These are phyloP conservation scores for Drosophila nigritarsus DNA, from an alignment of 2,888 invertebrate genomes.

Conservation along the genomic window DNA sequence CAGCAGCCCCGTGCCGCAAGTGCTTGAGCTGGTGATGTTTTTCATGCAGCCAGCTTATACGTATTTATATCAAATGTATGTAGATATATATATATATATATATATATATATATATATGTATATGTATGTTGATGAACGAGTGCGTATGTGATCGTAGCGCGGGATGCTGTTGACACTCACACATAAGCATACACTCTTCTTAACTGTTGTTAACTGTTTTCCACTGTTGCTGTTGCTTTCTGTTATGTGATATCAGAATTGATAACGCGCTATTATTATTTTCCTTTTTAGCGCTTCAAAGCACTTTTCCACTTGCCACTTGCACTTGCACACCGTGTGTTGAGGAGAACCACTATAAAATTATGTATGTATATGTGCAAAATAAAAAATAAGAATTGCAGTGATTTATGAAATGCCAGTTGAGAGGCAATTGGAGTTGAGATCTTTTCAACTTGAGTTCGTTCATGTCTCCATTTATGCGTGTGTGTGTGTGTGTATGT, in stretches of 20 bases:
- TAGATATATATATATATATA: conserved; percentile 1
- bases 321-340: conserved; percentile 39
- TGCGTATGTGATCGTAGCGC: conserved; percentile 9
- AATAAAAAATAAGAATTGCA: conserved; percentile 30
- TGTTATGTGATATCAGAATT: conserved; percentile 44
- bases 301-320: conserved; percentile 41
- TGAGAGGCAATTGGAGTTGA: conserved; percentile 46
- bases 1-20: conserved; percentile 83
- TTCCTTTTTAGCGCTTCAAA: conserved; percentile 34
- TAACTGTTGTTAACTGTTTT: conserved; percentile 46
- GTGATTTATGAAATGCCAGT: conserved; percentile 49
- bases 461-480: conserved; percentile 8
- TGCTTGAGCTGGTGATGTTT: conserved; percentile 83
- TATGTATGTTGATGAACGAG: conserved; percentile 1
- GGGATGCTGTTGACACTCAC: conserved; percentile 51
- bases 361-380: conserved; percentile 1
- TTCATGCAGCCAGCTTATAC: conserved; percentile 80
- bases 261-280: conserved; percentile 38
- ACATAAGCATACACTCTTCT: conserved; percentile 18
- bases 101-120: background rate
- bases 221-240: conserved; percentile 26
- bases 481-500: conserved; percentile 13
- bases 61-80: conserved; percentile 12
- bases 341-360: conserved; percentile 15
- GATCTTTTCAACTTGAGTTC: conserved; percentile 35